These are phyloP conservation scores for Zhuqinia jingwanae DNA, from an alignment of 2,888 invertebrate genomes.

Conservation along the genomic window DNA sequence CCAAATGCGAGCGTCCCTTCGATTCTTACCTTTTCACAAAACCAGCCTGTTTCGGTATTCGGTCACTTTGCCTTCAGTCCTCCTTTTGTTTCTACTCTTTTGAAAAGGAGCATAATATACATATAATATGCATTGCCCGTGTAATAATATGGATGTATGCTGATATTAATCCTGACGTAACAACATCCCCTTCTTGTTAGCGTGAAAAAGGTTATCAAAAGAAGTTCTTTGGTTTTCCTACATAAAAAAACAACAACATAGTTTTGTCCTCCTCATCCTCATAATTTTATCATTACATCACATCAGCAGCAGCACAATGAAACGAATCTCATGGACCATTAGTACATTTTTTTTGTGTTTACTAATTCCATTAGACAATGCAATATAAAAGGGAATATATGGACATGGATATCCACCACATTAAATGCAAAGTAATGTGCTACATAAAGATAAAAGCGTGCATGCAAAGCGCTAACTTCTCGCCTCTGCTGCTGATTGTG, in stretches of 20 bases:
- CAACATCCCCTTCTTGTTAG: slow-evolving; percentile 5
- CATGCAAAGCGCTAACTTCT: slow-evolving; percentile 4
- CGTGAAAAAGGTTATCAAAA: neutral
- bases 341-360: slow-evolving; percentile 3
- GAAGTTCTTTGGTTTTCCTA: neutral
- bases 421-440: neutral
- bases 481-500: neutral
- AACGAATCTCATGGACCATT: slow-evolving; percentile 21
- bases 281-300: neutral
- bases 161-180: slow-evolving; percentile 13
- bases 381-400: too few species aligned
- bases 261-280: slow-evolving; percentile 25
- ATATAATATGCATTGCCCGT: too few species aligned
- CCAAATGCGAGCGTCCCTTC: too few species aligned
- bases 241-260: too few species aligned
- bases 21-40: neutral
- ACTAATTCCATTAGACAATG: neutral
- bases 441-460: slow-evolving; percentile 7
- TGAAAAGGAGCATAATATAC: too few species aligned
- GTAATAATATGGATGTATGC: neutral
- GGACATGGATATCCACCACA: too few species aligned
- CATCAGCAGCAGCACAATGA: neutral
- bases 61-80: neutral
- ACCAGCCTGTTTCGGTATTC: neutral
- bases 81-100: slow-evolving; percentile 7